Percentiles rank a stretch among this genome's conserved stretches.
phyloP scores from a whole-genome alignment of 2,797 vertebrate genomes.

The Kryptopterus vitreolus region DNA sequence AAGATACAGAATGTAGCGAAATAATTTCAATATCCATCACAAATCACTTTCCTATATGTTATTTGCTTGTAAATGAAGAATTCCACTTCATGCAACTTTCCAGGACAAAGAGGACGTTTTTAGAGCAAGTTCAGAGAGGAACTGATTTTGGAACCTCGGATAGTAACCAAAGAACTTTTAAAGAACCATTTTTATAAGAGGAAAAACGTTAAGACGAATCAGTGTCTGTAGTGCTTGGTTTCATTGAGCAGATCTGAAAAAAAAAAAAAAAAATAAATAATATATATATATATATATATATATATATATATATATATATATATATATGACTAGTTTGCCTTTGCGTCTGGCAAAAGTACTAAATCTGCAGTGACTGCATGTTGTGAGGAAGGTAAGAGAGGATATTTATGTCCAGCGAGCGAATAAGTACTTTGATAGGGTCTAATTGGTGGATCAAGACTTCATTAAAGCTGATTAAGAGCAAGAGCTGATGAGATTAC shows the following conservation, averaged over 20 bases:
- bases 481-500: conserved; percentile 53
- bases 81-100: too few species aligned
- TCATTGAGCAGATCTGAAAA: background rate
- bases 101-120: background rate
- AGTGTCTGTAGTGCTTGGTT: background rate
- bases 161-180: background rate
- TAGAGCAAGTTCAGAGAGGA: background rate
- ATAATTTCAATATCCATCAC: background rate
- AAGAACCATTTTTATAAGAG: background rate
- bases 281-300: too few species aligned
- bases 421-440: conserved; percentile 49
- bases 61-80: background rate
- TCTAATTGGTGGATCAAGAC: conserved; percentile 63
- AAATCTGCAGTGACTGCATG: conserved; percentile 27
- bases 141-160: background rate
- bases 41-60: background rate
- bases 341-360: background rate
- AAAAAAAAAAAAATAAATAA: too few species aligned
- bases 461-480: conserved; percentile 62
- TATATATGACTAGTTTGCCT: background rate
- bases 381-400: conserved; percentile 14
- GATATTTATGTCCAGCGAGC: conserved; percentile 47
- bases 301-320: too few species aligned
- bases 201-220: background rate
- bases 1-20: background rate